phyloP scores from a whole-genome alignment of 35 echinoderm and acorn worm species.

The Lytechinus pictus region DNA sequence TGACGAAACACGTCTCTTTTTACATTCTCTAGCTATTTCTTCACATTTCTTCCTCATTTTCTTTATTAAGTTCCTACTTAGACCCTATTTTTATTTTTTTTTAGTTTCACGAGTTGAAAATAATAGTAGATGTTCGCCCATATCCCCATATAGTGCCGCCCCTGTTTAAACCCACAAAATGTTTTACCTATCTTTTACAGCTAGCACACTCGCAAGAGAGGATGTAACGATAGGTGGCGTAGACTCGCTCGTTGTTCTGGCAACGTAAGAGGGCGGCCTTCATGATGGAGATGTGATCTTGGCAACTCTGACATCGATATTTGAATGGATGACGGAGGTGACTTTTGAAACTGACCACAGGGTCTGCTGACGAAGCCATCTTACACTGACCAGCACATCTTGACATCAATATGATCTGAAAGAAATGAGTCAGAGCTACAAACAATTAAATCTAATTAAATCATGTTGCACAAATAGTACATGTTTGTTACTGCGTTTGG shows the following conservation, averaged over 20 bases:
- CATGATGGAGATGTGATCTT: slow-evolving; percentile 72
- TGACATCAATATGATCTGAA: slow-evolving; percentile 74
- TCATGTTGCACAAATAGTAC: too few relatives aligned
- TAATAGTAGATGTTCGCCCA: too few relatives aligned
- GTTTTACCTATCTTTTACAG: slow-evolving; percentile 41
- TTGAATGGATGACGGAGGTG: slow-evolving; percentile 68
- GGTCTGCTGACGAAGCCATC: slow-evolving; percentile 62
- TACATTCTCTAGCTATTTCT: too few relatives aligned
- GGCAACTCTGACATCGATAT: slow-evolving; percentile 75
- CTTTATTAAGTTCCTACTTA: too few relatives aligned
- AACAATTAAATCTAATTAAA: too few relatives aligned
- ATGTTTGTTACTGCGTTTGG: too few relatives aligned
- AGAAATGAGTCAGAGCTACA: too few relatives aligned
- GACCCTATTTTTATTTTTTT: too few relatives aligned
- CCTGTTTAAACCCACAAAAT: neutral
- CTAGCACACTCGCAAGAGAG: slow-evolving; percentile 61
- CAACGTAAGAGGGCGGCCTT: slow-evolving; percentile 73
- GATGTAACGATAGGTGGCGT: slow-evolving; percentile 80
- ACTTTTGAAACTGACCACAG: slow-evolving; percentile 69
- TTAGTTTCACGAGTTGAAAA: too few relatives aligned
- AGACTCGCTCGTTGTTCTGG: slow-evolving; percentile 61
- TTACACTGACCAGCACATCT: slow-evolving; percentile 72
- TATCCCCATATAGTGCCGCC: neutral
- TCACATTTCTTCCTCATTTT: too few relatives aligned
- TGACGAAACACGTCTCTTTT: too few relatives aligned